Percentiles rank a stretch among this genome's conserved stretches.
Conservation (phyloP, 1,140 invertebrate species). For the Goniozus legneri region DNA sequence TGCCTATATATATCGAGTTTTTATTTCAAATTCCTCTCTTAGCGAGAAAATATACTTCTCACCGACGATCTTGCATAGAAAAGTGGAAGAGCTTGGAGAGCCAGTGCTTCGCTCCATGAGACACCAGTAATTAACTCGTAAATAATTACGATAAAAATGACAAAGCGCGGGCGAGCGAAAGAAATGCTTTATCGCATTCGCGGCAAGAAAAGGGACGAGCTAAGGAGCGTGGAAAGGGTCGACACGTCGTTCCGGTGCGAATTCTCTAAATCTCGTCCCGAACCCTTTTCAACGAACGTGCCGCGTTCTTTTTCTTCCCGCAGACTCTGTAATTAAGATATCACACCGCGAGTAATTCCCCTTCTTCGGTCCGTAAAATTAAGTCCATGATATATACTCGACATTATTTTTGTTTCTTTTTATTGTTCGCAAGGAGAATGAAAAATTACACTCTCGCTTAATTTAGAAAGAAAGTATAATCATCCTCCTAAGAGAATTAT, state of each 20-base stretch:
- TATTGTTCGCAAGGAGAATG: no score
- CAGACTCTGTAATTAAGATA: constrained; percentile 49
- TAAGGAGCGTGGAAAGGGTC: no score
- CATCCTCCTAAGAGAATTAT: no score
- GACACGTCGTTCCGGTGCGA: constrained; percentile 13
- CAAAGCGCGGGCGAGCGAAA: constrained; percentile 33
- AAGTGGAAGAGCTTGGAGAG: no score
- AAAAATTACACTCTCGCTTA: no score
- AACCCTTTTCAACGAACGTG: constrained; percentile 34
- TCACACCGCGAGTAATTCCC: constrained; percentile 46
- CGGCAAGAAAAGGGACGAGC: constrained; percentile 13
- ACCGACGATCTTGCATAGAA: no score
- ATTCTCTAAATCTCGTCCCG: constrained; percentile 39
- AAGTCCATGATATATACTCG: constrained; percentile 56
- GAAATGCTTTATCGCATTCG: constrained; percentile 38
- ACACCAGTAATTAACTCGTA: constrained; percentile 43
- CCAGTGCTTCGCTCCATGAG: no score
- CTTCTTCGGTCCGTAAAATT: constrained; percentile 44
- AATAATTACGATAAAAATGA: constrained; percentile 54
- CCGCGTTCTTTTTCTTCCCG: constrained; percentile 19
- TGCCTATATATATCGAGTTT: no score
- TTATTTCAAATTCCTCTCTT: no score
- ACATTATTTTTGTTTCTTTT: no score
- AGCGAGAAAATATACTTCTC: no score
- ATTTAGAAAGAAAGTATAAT: no score